Conservation (phyloP, 2,113 vertebrate genomes). For the Thymallus thymallus region DNA sequence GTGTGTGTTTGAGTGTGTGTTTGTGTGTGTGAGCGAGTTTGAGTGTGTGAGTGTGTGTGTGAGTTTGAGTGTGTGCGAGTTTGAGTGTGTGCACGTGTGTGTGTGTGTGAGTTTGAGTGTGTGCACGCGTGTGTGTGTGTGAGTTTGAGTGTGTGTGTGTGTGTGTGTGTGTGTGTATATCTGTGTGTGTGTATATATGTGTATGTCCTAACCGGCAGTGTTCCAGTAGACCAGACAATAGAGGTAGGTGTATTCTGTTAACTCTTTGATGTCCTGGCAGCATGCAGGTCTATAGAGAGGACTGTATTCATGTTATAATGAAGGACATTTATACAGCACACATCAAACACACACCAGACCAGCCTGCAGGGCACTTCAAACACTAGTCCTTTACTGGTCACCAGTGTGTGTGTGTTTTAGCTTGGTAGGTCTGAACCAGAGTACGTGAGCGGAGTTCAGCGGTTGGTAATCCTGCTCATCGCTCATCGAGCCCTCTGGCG, state of each 20-base stretch:
- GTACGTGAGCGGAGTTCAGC: no score
- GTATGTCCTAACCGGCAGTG: constrained; percentile 47
- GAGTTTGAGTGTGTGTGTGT: constrained; percentile 21
- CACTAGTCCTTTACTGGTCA: constrained; percentile 2
- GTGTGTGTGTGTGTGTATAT: constrained; percentile 33
- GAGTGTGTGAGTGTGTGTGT: constrained; percentile 22
- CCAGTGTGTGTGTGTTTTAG: no score
- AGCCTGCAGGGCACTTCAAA: constrained; percentile 61
- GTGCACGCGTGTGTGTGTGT: constrained; percentile 31
- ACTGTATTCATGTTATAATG: constrained; percentile 78
- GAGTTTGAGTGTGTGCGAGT: constrained; percentile 34
- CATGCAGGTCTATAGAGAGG: constrained; percentile 65
- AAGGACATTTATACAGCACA: constrained; percentile 69
- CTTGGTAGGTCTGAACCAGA: no score
- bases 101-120: constrained; percentile 10
- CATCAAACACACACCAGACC: not conserved
- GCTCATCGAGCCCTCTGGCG: no score
- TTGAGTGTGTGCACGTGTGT: not conserved
- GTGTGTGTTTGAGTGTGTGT: constrained; percentile 14
- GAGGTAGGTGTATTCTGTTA: constrained; percentile 51
- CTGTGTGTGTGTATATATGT: not conserved
- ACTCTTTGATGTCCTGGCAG: constrained; percentile 73
- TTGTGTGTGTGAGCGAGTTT: not conserved
- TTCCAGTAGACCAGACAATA: constrained; percentile 50
- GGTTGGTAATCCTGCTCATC: no score